Evolutionary conservation across 2,888 invertebrate species (phyloP).

Genomic region (Pseudococcus viburni): DNA sequence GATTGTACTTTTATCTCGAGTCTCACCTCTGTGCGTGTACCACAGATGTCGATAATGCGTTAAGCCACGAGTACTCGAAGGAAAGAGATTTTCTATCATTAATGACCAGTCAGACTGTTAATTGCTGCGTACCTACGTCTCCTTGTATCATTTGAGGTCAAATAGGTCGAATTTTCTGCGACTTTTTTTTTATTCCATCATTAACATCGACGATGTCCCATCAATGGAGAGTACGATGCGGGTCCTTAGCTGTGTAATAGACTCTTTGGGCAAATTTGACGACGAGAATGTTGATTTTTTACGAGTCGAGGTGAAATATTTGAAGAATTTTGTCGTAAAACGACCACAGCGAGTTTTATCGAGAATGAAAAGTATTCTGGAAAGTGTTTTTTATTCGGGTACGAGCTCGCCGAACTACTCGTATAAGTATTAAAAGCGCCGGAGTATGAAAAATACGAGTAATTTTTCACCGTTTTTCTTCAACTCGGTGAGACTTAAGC

Average conservation of each 20-base stretch:
- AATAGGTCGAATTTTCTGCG: not conserved
- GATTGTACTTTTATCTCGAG: not conserved
- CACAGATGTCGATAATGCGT: not conserved
- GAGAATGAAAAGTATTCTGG: not conserved
- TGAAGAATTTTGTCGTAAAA: not conserved
- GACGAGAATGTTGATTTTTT: not conserved
- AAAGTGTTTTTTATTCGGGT: not conserved
- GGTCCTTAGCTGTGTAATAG: too few relatives aligned
- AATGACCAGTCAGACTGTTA: constrained; percentile 25
- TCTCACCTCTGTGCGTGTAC: not conserved
- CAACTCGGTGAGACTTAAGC: not conserved
- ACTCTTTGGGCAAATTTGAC: not conserved
- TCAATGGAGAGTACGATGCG: not conserved
- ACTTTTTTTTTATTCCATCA: not conserved
- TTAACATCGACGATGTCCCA: not conserved
- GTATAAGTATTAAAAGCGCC: not conserved
- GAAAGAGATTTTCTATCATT: not conserved
- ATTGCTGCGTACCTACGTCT: not conserved
- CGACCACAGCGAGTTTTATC: not conserved
- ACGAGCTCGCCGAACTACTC: not conserved
- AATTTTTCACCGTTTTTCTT: constrained; percentile 6
- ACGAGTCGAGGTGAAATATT: not conserved
- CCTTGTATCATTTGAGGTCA: not conserved
- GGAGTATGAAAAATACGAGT: not conserved
- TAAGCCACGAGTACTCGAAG: not conserved